Base-by-base conservation (phyloP, 2,113 vertebrate genomes). In the Atherinomorus stipes region DNA sequence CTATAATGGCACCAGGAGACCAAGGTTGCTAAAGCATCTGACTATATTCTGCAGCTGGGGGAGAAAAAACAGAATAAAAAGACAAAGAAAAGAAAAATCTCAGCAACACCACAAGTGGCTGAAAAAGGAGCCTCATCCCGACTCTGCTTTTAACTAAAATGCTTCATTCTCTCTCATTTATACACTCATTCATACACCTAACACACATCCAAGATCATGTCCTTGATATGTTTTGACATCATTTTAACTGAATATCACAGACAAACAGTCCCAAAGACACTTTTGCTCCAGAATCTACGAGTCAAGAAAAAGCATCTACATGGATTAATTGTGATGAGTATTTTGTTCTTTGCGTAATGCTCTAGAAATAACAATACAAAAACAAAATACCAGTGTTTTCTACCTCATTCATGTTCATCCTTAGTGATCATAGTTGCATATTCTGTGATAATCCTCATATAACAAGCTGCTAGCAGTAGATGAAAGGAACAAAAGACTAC, bases 311-410 rank as follows among this genome's bases (percentile, higher is more conserved):
- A 76, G 53, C 21, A 23, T 11, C 53, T 63, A 59, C 31, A 57
- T n/a, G n/a, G n/a, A n/a, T n/a, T n/a, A n/a, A n/a, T n/a, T n/a
- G n/a, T 56, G 37, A 78, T 63, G 19, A 53, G 28, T 62, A 49
- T 31, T 61, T 25, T 6, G 25, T 67, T 58, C 72, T 82, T 77
- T 92, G 85, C 89, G 88, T 64, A 65, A 92, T 90, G 84, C 90
- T 91, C 88, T 91, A 92, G 93, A 89, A 93, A 89, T 92, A 93
- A 91, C 76, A 85, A 90, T 81, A 89, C 62, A 82, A 50, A 89
- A 88, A 89, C 90, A 91, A 93, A 85, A 89, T 13, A 57, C 53
- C 91, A 91, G 94, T 94, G 93, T 80, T 93, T 80, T 86, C 79
- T 90, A 94, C 93, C 90, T 88, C 81, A 81, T 81, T 86, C 87